phyloP scores from a whole-genome alignment of 1,140 invertebrate genomes.

The Chionoecetes opilio region DNA sequence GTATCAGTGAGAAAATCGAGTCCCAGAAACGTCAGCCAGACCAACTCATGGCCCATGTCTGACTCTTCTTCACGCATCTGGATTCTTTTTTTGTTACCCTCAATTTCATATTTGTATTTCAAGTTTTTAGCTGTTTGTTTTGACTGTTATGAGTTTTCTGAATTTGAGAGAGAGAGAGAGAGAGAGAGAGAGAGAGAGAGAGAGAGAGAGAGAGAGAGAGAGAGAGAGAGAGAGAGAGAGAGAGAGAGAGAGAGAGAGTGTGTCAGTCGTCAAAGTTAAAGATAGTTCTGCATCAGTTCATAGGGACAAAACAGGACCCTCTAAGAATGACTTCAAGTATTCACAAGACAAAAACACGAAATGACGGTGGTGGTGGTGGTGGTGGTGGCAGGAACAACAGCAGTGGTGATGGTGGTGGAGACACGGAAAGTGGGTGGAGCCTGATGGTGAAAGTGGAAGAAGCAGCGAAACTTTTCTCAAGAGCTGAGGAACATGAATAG shows the following conservation, averaged over 20 bases:
- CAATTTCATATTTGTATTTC: no score
- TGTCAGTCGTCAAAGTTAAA: neutral
- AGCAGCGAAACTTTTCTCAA: neutral
- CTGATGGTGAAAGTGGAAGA: neutral
- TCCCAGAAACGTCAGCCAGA: no score
- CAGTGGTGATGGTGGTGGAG: neutral
- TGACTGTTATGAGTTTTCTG: no score
- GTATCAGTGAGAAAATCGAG: no score
- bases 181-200: no score
- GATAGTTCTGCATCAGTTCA: neutral
- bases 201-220: no score
- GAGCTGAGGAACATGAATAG: neutral
- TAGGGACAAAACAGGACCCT: no score
- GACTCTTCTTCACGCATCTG: no score
- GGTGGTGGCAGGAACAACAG: neutral
- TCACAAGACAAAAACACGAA: neutral
- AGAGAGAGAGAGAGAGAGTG: neutral
- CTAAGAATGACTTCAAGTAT: conserved; percentile 3
- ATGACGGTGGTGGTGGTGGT: neutral
- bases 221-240: neutral
- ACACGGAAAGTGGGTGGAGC: neutral
- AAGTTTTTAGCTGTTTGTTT: no score
- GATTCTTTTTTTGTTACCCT: no score
- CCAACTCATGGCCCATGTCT: no score
- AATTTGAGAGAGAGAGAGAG: no score